A percentile compares a stretch with the other conserved stretches of the same genome.
Conservation (phyloP, 2,888 invertebrate species). For the Dasypogon diadema region DNA sequence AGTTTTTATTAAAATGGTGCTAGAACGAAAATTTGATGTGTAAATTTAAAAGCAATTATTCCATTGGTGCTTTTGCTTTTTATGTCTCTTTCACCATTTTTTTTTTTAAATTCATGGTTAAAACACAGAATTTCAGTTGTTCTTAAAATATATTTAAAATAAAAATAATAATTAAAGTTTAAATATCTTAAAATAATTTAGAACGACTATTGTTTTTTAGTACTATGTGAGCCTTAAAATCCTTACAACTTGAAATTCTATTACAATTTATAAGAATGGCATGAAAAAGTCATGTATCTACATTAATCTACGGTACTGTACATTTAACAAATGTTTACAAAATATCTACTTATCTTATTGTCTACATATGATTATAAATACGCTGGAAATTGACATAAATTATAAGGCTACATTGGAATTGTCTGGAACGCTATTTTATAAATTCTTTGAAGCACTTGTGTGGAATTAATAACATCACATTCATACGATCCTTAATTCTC, state of each 20-base stretch:
- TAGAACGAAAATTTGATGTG: too few relatives aligned
- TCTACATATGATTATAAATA: neutral
- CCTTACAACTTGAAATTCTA: neutral
- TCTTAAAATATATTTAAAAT: neutral
- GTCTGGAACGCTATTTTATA: too few relatives aligned
- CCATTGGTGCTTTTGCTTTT: too few relatives aligned
- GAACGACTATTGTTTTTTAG: neutral
- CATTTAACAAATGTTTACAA: neutral
- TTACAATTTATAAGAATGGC: neutral
- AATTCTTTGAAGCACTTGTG: too few relatives aligned
- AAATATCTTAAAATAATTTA: neutral
- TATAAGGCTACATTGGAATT: too few relatives aligned
- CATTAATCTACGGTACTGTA: neutral
- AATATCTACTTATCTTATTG: neutral
- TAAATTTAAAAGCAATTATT: too few relatives aligned
- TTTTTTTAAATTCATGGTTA: too few relatives aligned
- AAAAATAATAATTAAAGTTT: neutral
- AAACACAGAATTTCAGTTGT: too few relatives aligned
- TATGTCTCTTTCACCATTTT: too few relatives aligned
- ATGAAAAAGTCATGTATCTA: conserved; percentile 34
- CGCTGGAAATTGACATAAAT: neutral
- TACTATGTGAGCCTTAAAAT: neutral
- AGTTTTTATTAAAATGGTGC: too few relatives aligned
- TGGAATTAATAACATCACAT: neutral
- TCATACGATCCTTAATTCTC: neutral